Evolutionary conservation across 2,888 invertebrate species (phyloP).

Genomic region (Yponomeuta evonymella): DNA sequence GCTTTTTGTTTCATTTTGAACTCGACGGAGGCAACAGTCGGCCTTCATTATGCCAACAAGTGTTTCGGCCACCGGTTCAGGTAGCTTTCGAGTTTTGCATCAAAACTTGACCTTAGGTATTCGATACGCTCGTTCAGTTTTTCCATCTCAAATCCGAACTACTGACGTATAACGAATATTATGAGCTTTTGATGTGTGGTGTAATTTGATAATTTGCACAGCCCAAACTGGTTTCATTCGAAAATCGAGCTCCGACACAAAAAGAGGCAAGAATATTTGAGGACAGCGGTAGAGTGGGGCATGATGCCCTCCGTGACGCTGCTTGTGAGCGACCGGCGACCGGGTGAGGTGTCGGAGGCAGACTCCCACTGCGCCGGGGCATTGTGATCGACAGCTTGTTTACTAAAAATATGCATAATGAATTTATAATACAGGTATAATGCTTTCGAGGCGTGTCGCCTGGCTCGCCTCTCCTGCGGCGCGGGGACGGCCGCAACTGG

Average conservation of each 20-base stretch:
- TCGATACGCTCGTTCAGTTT: conserved; percentile 57
- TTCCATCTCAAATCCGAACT: conserved; percentile 36
- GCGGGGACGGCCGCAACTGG: conserved; percentile 24
- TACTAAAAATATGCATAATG: conserved; percentile 77
- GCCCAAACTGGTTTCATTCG: conserved; percentile 40
- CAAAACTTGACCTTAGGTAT: conserved; percentile 70
- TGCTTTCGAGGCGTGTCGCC: conserved; percentile 49
- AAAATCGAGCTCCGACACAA: conserved; percentile 42
- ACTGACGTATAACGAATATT: conserved; percentile 36
- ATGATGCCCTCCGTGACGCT: conserved; percentile 35
- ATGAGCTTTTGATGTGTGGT: conserved; percentile 63
- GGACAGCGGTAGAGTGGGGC: conserved; percentile 27
- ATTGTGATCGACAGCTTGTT: conserved; percentile 77
- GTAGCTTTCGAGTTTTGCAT: conserved; percentile 61
- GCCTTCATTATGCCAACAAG: conserved; percentile 69
- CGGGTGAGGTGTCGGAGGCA: conserved; percentile 60
- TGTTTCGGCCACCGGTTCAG: conserved; percentile 63
- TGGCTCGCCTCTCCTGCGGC: conserved; percentile 35
- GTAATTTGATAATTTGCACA: conserved; percentile 67
- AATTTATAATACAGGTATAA: conserved; percentile 59
- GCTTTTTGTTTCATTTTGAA: conserved; percentile 63
- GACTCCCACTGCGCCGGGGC: conserved; percentile 61
- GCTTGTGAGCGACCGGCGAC: conserved; percentile 47
- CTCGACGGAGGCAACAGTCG: conserved; percentile 44
- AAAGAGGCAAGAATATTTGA: conserved; percentile 48